Evolutionary conservation across 1,140 invertebrate species (phyloP), one percentile per base, ranked within the genome.

Genomic region (Drosophila santomea): DNA sequence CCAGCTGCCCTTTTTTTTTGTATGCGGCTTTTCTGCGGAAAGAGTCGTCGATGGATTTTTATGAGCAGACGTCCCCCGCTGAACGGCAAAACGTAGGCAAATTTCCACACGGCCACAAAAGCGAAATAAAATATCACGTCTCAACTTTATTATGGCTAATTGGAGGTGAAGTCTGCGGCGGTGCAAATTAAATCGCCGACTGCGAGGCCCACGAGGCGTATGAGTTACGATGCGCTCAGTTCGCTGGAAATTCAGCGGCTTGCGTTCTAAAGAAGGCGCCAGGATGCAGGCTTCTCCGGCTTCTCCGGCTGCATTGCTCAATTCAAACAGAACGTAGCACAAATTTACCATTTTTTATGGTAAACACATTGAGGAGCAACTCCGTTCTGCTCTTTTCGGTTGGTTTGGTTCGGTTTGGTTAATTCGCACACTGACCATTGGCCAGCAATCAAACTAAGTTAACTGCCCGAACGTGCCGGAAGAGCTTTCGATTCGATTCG

Each of bases 71-170:
- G 11, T 10, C 11, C n/a, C 47, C 14, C 5, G 38, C 11, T 39
- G 38, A 39, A 14, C 14, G 14, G 10, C 36, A 48, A 50, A 20
- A 41, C 69, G 85, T 89, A 89, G 84, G 84, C 84, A 89, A 89
- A 89, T 89, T 89, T 89, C 67, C 67, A 62, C 58, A 23, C 14
- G 28, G 47, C 14, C 35, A 17, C 25, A 35, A 36, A 35, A 36
- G 23, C 48, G 67, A 89, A 89, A 89, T 89, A 88, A 89, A 89
- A 90, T 89, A 89, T 89, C 84, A 89, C 84, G 84, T 90, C 85
- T 89, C 84, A 90, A 75, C 84, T 89, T 89, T 89, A 89, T 89
- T 89, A 89, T 90, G 88, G 85, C 84, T 89, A 89, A 89, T 89
- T 89, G 84, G 84, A 56, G 44, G 51, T 20, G 63, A 66, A 50